Conservation (phyloP, 1,140 invertebrate genomes). For the Andrena cerasifolii region DNA sequence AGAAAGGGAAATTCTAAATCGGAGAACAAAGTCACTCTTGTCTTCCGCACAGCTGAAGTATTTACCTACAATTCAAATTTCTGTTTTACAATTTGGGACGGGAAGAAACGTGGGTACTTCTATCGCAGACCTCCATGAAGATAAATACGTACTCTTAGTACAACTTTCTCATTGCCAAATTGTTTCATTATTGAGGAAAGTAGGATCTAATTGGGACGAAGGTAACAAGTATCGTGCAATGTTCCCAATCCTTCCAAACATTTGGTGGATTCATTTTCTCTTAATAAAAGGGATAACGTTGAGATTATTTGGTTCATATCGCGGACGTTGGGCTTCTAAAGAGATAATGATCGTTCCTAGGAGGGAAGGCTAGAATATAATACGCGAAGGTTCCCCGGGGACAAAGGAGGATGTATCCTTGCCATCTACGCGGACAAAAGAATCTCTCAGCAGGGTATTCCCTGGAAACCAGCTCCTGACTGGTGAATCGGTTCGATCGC, state of each 20-base stretch:
- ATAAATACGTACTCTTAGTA: too few species aligned
- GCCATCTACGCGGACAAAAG: constrained; percentile 29
- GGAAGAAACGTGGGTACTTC: too few species aligned
- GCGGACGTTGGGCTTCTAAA: constrained; percentile 60
- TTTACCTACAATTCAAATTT: too few species aligned
- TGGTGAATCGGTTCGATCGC: constrained; percentile 21
- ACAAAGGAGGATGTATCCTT: constrained; percentile 37
- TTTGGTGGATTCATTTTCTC: constrained; percentile 39
- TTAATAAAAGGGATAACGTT: constrained; percentile 46
- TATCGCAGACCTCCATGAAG: too few species aligned
- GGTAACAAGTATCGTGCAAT: background rate
- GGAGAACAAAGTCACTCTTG: too few species aligned
- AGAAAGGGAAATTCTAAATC: background rate
- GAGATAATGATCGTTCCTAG: constrained; percentile 76
- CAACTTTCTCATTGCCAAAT: too few species aligned
- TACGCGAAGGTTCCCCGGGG: constrained; percentile 74
- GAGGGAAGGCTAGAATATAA: constrained; percentile 72
- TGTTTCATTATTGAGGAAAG: too few species aligned
- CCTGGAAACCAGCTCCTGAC: constrained; percentile 27
- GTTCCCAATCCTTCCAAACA: constrained; percentile 55
- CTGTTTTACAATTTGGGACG: too few species aligned
- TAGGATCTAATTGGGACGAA: background rate
- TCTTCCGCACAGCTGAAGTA: too few species aligned
- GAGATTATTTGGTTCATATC: constrained; percentile 57
- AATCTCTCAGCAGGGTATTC: constrained; percentile 43